Evolutionary conservation across 1,140 invertebrate species (phyloP).

Genomic region (Phocides pigmalion): DNA sequence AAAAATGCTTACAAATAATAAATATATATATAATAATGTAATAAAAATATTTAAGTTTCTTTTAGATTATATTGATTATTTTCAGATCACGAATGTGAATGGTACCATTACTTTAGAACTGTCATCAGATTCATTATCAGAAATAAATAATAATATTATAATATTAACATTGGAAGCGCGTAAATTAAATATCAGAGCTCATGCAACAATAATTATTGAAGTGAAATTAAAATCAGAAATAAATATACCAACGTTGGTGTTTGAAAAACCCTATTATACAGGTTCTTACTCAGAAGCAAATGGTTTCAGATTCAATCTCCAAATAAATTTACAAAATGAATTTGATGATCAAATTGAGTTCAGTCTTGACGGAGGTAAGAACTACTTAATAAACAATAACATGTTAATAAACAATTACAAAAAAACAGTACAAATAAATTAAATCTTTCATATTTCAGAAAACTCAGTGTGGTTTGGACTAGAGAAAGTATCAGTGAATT

Average conservation of each 20-base stretch:
- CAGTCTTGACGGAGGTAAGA: conserved; percentile 41
- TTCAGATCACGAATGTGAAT: conserved; percentile 27
- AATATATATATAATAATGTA: background rate
- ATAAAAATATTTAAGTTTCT: conserved; percentile 17
- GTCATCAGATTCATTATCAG: background rate
- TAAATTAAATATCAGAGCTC: background rate
- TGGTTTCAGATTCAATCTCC: conserved; percentile 28
- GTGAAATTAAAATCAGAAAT: background rate
- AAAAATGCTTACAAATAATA: background rate
- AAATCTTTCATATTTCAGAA: conserved; percentile 32
- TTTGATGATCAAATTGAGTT: conserved; percentile 38
- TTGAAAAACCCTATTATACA: conserved; percentile 34
- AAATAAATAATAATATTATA: conserved; percentile 25
- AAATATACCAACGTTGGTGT: conserved; percentile 14
- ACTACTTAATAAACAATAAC: background rate
- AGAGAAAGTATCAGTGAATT: conserved; percentile 10
- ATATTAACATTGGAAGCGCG: conserved; percentile 23
- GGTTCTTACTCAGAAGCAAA: conserved; percentile 36
- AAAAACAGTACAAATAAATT: background rate
- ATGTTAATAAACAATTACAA: background rate
- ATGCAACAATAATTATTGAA: conserved; percentile 25
- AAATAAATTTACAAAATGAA: conserved; percentile 35
- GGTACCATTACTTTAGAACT: conserved; percentile 8
- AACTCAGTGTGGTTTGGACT: conserved; percentile 42
- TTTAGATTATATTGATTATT: conserved; percentile 36